Conservation (phyloP, 2,888 invertebrate species). For the Amorpha juglandis region DNA sequence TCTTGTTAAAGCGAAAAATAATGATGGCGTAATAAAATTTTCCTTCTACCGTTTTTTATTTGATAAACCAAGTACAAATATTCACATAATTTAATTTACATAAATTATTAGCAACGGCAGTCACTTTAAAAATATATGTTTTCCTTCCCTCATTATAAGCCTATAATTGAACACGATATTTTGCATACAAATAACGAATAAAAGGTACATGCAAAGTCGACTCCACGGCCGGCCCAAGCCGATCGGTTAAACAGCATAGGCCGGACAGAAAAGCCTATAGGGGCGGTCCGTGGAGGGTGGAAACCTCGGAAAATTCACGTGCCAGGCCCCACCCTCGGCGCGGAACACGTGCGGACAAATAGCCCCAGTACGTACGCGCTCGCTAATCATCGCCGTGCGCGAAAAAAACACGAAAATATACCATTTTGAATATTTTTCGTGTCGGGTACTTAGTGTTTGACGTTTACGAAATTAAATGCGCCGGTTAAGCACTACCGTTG, state of each 20-base stretch:
- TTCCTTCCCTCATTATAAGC: slow-evolving; percentile 12
- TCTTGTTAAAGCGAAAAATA: not conserved
- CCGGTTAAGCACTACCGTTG: slow-evolving; percentile 34
- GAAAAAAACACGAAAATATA: slow-evolving; percentile 62
- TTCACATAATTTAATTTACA: not conserved
- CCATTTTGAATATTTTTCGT: slow-evolving; percentile 30
- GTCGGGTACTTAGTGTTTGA: slow-evolving; percentile 46
- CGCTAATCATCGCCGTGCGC: slow-evolving; percentile 77
- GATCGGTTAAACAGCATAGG: slow-evolving; percentile 84
- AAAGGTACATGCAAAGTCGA: slow-evolving; percentile 40
- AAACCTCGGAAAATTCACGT: slow-evolving; percentile 84
- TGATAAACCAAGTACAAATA: slow-evolving; percentile 13
- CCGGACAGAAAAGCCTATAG: slow-evolving; percentile 85
- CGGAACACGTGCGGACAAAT: slow-evolving; percentile 79
- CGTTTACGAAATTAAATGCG: slow-evolving; percentile 58
- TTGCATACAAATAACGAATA: slow-evolving; percentile 20
- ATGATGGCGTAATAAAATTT: not conserved
- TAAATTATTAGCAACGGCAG: slow-evolving; percentile 6
- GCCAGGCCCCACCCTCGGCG: slow-evolving; percentile 75
- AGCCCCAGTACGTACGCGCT: slow-evolving; percentile 77
- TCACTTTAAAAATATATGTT: slow-evolving; percentile 20
- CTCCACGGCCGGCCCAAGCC: slow-evolving; percentile 66
- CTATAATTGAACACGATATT: slow-evolving; percentile 9
- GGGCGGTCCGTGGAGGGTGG: slow-evolving; percentile 84
- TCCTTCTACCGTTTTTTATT: not conserved